Base-by-base conservation (phyloP, 1,140 invertebrate species). In the Lethrus apterus region DNA sequence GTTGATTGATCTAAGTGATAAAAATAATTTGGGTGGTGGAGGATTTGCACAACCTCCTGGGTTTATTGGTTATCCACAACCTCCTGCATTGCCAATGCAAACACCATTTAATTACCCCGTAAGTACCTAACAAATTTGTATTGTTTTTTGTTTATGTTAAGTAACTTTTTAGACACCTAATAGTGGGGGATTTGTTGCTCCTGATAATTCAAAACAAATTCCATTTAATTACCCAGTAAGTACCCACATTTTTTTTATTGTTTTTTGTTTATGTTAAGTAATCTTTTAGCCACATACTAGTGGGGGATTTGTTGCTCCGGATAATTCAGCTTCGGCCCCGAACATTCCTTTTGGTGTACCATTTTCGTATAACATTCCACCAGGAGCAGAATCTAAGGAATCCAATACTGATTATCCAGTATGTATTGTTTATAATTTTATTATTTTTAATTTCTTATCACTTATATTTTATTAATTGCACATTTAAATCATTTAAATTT, bases 21-120 rank as follows among this genome's bases (percentile, higher is more conserved):
- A 66, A 13, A 80, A 78, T 52, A 79, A 80, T 65, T 70, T 81
- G 5, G 73, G 75, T 29, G 65, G 74, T 15, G 68, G 69, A 29
- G 70, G 70, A 30, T 42, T 61, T n/a, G 73, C 76, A 24, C 72
- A 78, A 48, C 85, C 85, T n/a, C 74, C 76, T 2, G 86, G 86
- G 1, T 91, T 89, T 62, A 80, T 88, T 50, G 86, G 83, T 3
- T 89, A 74, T 64, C 84, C 85, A 9, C 73, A 75, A 38, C 72
- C 78, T 44, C 84, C 84, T 11, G 41, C 71, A 4, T 65, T 83
- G 56, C 80, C 83, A 1, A 61, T 3, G 44, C 54, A 44, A 44
- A 17, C 31, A 36, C 71, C 76, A 7, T 79, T 80, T 55, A 71
- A 65, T 50, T 81, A 80, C 65, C 78, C 77, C 18, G 73, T 76